Conservation (phyloP, 2,888 invertebrate genomes). For the Spodoptera exigua region DNA sequence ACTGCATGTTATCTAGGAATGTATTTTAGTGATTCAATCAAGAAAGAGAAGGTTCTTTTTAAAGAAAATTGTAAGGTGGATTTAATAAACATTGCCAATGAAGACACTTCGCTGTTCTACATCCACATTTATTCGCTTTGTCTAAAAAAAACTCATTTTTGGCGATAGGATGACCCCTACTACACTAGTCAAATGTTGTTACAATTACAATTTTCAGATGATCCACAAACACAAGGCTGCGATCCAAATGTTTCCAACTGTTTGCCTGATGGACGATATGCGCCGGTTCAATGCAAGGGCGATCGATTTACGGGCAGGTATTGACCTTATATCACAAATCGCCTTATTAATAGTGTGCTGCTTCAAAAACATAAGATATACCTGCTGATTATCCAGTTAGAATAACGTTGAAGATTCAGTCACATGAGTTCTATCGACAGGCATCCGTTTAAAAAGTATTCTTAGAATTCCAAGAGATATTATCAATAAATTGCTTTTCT, state of each 20-base stretch:
- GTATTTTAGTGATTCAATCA: neutral
- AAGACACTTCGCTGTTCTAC: neutral
- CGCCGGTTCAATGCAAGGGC: constrained; percentile 91
- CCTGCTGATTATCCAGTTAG: too few relatives aligned
- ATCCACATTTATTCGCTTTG: constrained; percentile 1
- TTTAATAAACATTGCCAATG: constrained; percentile 10
- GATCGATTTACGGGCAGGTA: constrained; percentile 90
- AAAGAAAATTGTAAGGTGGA: constrained; percentile 30
- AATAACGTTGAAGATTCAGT: constrained; percentile 1
- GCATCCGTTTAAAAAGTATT: constrained; percentile 22
- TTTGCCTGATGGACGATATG: constrained; percentile 88
- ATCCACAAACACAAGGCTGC: constrained; percentile 60
- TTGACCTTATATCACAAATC: constrained; percentile 16
- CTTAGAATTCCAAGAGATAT: constrained; percentile 20
- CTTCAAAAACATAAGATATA: too few relatives aligned
- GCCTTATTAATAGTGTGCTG: too few relatives aligned
- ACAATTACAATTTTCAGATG: constrained; percentile 22
- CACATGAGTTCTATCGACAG: constrained; percentile 27
- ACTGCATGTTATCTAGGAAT: neutral
- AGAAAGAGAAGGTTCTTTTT: constrained; percentile 21
- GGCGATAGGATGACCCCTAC: too few relatives aligned
- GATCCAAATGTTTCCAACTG: constrained; percentile 80
- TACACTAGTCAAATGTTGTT: too few relatives aligned
- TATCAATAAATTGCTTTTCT: constrained; percentile 1
- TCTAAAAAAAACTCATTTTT: constrained; percentile 10